Evolutionary conservation across 2,113 vertebrate genomes (phyloP).

Genomic region (Gnathonemus echidnorhynchus): DNA sequence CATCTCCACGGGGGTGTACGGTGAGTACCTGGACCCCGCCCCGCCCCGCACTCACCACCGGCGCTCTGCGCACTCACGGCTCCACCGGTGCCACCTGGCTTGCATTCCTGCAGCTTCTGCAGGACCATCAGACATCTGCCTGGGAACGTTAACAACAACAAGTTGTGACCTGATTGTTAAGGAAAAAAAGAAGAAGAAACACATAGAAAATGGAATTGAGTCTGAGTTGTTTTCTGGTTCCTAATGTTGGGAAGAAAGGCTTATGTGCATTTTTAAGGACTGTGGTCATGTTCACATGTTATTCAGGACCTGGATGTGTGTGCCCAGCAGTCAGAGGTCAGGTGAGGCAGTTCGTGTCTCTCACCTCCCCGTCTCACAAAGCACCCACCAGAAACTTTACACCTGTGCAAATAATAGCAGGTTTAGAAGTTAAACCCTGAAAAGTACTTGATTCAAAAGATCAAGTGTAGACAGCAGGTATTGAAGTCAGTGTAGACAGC

Average conservation of each 20-base stretch:
- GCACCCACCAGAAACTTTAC: background rate
- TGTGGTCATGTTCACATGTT: background rate
- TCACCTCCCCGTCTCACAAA: background rate
- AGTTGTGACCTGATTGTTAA: background rate
- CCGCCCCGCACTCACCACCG: background rate
- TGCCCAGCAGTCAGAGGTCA: background rate
- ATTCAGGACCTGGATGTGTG: background rate
- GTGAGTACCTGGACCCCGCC: conserved; percentile 55
- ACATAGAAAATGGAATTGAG: background rate
- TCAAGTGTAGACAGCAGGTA: background rate
- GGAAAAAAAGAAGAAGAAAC: background rate
- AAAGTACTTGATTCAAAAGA: background rate
- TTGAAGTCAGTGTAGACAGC: background rate
- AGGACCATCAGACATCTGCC: background rate
- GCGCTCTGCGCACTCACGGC: background rate
- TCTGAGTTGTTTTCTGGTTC: background rate
- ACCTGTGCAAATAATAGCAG: background rate
- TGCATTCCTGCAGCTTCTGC: background rate
- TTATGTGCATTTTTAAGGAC: background rate
- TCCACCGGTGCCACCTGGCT: background rate
- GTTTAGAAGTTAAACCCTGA: background rate
- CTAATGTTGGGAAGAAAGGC: background rate
- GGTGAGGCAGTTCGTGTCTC: background rate
- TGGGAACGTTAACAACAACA: background rate
- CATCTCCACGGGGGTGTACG: conserved; percentile 82